These are phyloP conservation scores for Bagarius yarrelli DNA, from an alignment of 2,113 vertebrate species.

Conservation along the genomic window DNA sequence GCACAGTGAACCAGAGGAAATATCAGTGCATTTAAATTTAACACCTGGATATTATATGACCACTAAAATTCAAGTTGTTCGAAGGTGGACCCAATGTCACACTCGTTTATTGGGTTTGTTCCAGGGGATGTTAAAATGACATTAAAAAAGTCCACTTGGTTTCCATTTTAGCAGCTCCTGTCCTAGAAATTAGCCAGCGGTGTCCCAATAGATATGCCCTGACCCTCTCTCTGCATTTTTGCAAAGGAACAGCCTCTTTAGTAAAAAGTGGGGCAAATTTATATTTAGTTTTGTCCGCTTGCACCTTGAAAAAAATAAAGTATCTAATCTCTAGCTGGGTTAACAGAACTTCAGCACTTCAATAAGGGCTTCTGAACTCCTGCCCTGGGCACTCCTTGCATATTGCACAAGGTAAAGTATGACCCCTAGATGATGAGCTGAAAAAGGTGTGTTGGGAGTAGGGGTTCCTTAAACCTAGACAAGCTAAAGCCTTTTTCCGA, in stretches of 20 bases:
- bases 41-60: background rate
- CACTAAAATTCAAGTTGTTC: slow-evolving; percentile 9
- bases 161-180: slow-evolving; percentile 69
- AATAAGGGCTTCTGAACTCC: background rate
- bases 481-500: background rate
- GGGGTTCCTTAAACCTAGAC: background rate
- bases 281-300: slow-evolving; percentile 62
- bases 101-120: slow-evolving; percentile 63
- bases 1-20: background rate
- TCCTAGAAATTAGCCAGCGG: slow-evolving; percentile 79
- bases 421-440: background rate
- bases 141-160: slow-evolving; percentile 54
- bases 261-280: slow-evolving; percentile 73
- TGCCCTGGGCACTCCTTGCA: background rate
- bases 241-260: slow-evolving; percentile 58
- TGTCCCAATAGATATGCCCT: slow-evolving; percentile 72
- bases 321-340: slow-evolving; percentile 53
- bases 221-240: slow-evolving; percentile 62
- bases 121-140: slow-evolving; percentile 56
- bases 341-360: slow-evolving; percentile 15
- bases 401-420: background rate
- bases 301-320: slow-evolving; percentile 62
- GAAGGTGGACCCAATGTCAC: slow-evolving; percentile 61
- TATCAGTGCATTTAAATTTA: background rate
- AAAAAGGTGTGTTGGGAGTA: background rate